A percentile compares a stretch with the other conserved stretches of the same genome.
These are phyloP conservation scores for Zaprionus ghesquierei DNA, from an alignment of 1,140 invertebrate genomes.

Conservation along the genomic window DNA sequence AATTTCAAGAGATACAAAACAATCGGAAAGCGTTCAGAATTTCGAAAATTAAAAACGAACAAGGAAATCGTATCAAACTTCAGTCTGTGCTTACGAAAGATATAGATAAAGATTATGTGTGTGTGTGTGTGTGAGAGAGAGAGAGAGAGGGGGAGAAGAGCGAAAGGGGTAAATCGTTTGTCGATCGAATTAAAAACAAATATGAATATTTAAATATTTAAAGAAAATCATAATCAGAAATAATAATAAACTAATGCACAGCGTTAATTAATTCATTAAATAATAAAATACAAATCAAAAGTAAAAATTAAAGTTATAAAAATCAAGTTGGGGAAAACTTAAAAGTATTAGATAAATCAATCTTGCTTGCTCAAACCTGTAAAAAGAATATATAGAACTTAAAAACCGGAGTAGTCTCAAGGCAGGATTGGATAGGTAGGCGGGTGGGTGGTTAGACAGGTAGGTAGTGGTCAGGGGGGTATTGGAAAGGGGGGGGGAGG, in stretches of 20 bases:
- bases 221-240: conserved; percentile 46
- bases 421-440: conserved; percentile 1
- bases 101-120: not conserved
- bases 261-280: conserved; percentile 36
- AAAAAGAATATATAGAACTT: conserved; percentile 67
- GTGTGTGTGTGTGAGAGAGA: conserved; percentile 3
- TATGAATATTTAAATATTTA: conserved; percentile 26
- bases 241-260: conserved; percentile 44
- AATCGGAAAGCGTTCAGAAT: conserved; percentile 35
- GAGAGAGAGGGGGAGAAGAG: conserved; percentile 9
- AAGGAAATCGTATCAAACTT: conserved; percentile 14
- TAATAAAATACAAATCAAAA: conserved; percentile 47
- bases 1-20: conserved; percentile 35
- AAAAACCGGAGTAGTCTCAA: conserved; percentile 58
- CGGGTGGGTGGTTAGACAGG: no score
- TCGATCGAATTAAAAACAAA: conserved; percentile 22
- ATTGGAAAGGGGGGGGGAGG: no score
- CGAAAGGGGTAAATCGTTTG: not conserved
- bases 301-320: conserved; percentile 22
- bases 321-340: conserved; percentile 20
- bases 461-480: not conserved
- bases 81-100: not conserved
- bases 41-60: conserved; percentile 7
- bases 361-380: conserved; percentile 60
- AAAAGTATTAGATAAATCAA: conserved; percentile 37